A percentile compares a stretch with the other conserved stretches of the same genome.
Evolutionary conservation across 2,113 vertebrate species (phyloP).

Genomic region (Genyomyrus donnyi): DNA sequence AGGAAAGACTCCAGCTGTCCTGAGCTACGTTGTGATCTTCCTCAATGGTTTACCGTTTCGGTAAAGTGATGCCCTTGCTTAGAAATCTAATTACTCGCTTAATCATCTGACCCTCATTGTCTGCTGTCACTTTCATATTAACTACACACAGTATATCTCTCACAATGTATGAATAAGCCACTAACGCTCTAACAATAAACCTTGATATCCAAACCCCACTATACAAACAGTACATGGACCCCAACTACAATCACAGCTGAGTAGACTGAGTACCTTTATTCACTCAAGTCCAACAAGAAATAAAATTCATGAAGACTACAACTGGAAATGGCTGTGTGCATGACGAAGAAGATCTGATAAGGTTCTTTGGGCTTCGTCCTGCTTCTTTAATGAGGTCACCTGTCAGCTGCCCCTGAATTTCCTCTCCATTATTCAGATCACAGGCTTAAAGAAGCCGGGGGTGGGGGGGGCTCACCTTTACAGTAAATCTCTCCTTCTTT

Average conservation of each 20-base stretch:
- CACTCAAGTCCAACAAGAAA: background rate
- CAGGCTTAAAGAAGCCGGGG: background rate
- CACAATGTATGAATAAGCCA: background rate
- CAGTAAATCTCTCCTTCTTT: slow-evolving; percentile 97
- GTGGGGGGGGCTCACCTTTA: slow-evolving; percentile 70
- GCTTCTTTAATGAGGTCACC: background rate
- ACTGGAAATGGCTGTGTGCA: background rate
- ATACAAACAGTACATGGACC: background rate
- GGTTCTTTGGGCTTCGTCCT: background rate
- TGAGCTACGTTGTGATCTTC: background rate
- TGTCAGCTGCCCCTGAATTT: background rate
- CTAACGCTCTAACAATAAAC: background rate
- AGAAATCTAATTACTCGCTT: background rate
- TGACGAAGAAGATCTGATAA: background rate
- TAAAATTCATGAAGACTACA: background rate
- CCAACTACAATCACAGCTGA: background rate
- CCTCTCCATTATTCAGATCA: background rate
- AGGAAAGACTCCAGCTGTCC: background rate
- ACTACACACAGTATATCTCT: background rate
- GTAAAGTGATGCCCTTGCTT: background rate
- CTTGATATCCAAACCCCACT: background rate
- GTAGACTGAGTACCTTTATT: background rate
- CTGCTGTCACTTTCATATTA: background rate
- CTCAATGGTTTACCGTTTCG: background rate
- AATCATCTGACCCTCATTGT: background rate